Evolutionary conservation across 2,113 vertebrate genomes (phyloP).

Genomic region (Diglossa brunneiventris): DNA sequence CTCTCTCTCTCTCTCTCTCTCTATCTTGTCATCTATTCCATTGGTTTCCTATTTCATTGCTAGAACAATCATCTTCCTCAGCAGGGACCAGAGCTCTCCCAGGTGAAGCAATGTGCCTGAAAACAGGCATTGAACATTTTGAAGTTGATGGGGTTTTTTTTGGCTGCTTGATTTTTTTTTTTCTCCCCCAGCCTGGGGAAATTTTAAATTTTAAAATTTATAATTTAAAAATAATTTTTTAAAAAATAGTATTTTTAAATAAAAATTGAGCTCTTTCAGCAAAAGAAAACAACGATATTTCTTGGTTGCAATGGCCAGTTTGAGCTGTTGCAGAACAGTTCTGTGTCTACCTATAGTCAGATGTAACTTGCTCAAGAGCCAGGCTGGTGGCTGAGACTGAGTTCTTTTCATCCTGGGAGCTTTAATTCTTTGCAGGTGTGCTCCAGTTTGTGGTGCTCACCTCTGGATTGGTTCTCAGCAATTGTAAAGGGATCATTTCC

Average conservation of each 20-base stretch:
- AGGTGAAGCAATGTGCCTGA: neutral
- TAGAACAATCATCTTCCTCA: neutral
- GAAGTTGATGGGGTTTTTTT: neutral
- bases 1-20: neutral
- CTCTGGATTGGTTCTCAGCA: neutral
- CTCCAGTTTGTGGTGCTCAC: neutral
- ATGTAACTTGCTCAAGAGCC: neutral
- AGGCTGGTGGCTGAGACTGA: neutral
- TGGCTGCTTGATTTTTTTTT: neutral
- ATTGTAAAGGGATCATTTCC: neutral
- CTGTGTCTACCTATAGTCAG: neutral
- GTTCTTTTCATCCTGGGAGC: neutral
- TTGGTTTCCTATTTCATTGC: neutral
- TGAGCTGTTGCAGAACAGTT: neutral
- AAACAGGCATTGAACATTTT: neutral
- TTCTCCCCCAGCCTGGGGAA: neutral
- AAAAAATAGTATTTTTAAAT: neutral
- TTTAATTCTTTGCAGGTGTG: neutral
- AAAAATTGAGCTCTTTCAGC: neutral
- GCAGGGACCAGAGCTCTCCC: neutral
- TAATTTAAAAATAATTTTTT: neutral
- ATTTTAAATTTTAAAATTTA: neutral
- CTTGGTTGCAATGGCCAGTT: neutral
- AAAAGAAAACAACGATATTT: neutral
- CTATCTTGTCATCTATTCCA: neutral